phyloP scores from a whole-genome alignment of 2,113 vertebrate species.

The Catharus minimus region DNA sequence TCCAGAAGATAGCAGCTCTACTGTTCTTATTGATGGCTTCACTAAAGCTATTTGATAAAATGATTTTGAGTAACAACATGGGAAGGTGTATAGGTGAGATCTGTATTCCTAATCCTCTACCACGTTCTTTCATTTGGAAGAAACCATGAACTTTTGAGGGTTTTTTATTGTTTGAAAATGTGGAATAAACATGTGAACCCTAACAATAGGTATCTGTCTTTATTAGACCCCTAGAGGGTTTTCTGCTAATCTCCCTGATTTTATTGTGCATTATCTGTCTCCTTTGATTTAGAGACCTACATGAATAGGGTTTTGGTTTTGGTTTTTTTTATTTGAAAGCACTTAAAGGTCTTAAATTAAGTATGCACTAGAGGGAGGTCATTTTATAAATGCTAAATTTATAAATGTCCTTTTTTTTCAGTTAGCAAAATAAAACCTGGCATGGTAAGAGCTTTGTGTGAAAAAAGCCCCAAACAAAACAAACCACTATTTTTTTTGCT shows the following conservation, averaged over 20 bases:
- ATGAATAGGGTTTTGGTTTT: not conserved
- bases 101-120: not conserved
- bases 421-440: not conserved
- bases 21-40: not conserved
- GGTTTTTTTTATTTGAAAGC: not conserved
- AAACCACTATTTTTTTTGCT: not conserved
- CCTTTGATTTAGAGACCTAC: not conserved
- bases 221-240: not conserved
- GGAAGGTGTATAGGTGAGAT: not conserved
- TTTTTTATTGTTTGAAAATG: not conserved
- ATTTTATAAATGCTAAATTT: not conserved
- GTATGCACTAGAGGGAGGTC: not conserved
- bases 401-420: not conserved
- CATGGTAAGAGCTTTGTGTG: not conserved
- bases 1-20: not conserved
- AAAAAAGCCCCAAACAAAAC: not conserved
- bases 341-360: not conserved
- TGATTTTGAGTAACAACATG: not conserved
- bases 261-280: not conserved
- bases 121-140: not conserved
- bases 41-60: not conserved
- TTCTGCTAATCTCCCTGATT: not conserved
- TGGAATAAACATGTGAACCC: not conserved
- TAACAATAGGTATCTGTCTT: not conserved
- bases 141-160: not conserved